These are phyloP conservation scores for Bacillus rossius DNA, from an alignment of 1,140 invertebrate species.

Conservation along the genomic window DNA sequence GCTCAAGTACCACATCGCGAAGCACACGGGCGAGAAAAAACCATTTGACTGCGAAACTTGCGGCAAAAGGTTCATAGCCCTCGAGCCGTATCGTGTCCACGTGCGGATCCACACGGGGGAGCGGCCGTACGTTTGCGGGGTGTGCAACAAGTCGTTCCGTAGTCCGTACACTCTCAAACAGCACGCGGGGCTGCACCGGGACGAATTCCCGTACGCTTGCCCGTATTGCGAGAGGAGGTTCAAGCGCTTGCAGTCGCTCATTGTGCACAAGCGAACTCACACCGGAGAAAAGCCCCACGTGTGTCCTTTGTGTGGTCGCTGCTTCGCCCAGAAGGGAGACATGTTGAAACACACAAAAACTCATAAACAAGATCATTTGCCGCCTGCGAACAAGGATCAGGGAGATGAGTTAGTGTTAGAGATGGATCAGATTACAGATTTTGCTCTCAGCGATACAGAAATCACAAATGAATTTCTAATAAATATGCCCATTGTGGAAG, in stretches of 20 bases:
- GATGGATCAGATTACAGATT: constrained; percentile 8
- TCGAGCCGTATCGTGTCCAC: constrained; percentile 9
- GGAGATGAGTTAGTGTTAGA: constrained; percentile 2
- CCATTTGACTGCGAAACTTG: constrained; percentile 14
- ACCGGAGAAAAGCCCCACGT: constrained; percentile 46
- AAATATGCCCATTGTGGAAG: constrained; percentile 15
- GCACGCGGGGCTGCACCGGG: constrained; percentile 6
- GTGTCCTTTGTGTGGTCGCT: constrained; percentile 36
- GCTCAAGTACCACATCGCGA: constrained; percentile 12
- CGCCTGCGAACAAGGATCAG: background rate
- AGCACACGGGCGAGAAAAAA: constrained; percentile 14
- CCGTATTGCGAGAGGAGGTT: constrained; percentile 13
- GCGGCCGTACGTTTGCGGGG: constrained; percentile 10
- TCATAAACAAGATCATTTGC: constrained; percentile 27
- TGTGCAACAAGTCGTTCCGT: constrained; percentile 7
- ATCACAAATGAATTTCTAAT: constrained; percentile 13
- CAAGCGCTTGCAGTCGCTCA: constrained; percentile 14
- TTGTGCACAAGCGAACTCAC: constrained; percentile 16
- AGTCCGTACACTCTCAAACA: constrained; percentile 10
- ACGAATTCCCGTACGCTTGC: constrained; percentile 12
- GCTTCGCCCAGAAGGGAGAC: constrained; percentile 41
- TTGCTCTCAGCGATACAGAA: constrained; percentile 10
- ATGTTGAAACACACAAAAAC: constrained; percentile 46
- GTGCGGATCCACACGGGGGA: constrained; percentile 15
- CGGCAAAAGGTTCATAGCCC: constrained; percentile 12